Evolutionary conservation across 2,888 invertebrate genomes (phyloP).

Genomic region (Rhogogaster chlorosoma): DNA sequence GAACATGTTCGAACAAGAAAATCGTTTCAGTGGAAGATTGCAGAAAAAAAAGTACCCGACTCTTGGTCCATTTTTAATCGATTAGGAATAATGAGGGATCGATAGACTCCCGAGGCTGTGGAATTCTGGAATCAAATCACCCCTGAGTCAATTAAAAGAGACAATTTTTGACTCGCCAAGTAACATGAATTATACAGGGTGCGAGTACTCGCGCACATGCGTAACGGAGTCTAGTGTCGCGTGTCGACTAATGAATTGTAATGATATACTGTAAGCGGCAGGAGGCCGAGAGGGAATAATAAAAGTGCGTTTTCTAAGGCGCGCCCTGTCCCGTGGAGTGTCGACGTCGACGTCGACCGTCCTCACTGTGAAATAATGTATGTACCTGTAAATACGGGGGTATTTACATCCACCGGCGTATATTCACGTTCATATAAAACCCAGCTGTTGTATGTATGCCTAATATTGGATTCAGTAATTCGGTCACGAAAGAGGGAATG

Average conservation of each 20-base stretch:
- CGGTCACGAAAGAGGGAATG: conserved; percentile 51
- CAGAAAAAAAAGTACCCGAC: too few relatives aligned
- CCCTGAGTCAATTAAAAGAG: background rate
- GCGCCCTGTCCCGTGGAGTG: conserved; percentile 50
- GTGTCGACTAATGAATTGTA: conserved; percentile 54
- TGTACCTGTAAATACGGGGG: background rate
- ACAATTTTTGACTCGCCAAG: background rate
- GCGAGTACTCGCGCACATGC: background rate
- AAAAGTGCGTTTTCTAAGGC: conserved; percentile 61
- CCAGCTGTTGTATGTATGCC: background rate
- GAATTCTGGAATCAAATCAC: background rate
- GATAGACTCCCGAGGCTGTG: background rate
- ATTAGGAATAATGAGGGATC: too few relatives aligned
- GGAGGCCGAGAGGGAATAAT: conserved; percentile 56
- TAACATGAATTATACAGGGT: background rate
- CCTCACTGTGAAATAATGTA: conserved; percentile 14
- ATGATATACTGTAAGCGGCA: conserved; percentile 45
- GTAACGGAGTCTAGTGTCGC: conserved; percentile 29
- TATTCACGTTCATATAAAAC: background rate
- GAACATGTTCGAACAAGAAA: too few relatives aligned
- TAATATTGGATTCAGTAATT: conserved; percentile 3
- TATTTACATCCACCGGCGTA: background rate
- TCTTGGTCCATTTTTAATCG: too few relatives aligned
- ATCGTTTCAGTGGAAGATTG: too few relatives aligned
- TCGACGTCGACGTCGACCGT: background rate